Evolutionary conservation across 1,140 invertebrate species (phyloP), one percentile per base, ranked within the genome.

Genomic region (Drosophila ananassae): DNA sequence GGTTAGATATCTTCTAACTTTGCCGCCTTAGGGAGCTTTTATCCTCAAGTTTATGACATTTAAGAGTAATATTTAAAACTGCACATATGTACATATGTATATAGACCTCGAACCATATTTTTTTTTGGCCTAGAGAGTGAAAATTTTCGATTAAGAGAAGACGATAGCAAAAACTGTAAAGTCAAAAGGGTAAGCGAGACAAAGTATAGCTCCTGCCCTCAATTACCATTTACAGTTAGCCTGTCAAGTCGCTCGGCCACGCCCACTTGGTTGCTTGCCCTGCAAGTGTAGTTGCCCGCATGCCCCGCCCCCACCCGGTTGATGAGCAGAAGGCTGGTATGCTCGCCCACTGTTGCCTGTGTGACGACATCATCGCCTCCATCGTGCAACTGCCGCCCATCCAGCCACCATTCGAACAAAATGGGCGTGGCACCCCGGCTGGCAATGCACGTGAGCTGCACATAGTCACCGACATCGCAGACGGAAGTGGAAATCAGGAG

Each of bases 241-340:
- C 91, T 89, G 73, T 95, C 94, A 74, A 95, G 94, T 91, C 95
- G 93, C 90, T 94, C 94, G 82, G 93, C 94, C 74, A 93, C 94
- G 77, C 96, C 96, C 67, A 96, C 97, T 72, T 92, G 93, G 93
- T 97, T 97, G 77, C 92, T 94, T 58, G 95, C 96, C 76, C 94
- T 93, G 91, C 97, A 98, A 66, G 95, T 96, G 91, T 97, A 98
- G 79, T 95, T 95, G 77, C 96, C 96, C 85, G 94, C 94, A 91
- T 98, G 96, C 8, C 60, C 54, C 51, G 82, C 73, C 72, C 94
- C 93, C 60, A 95, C 95, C 64, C 94, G 93, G 92, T 58, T 93
- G 91, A 76, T 93, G 89, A 94, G 34, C 60, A 92, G 64, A 30
- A 91, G 68, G 54, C 91, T 91, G 13, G 89, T 84, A 76, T 93